Evolutionary conservation across 2,797 vertebrate genomes (phyloP).

Genomic region (Channallabes apus): DNA sequence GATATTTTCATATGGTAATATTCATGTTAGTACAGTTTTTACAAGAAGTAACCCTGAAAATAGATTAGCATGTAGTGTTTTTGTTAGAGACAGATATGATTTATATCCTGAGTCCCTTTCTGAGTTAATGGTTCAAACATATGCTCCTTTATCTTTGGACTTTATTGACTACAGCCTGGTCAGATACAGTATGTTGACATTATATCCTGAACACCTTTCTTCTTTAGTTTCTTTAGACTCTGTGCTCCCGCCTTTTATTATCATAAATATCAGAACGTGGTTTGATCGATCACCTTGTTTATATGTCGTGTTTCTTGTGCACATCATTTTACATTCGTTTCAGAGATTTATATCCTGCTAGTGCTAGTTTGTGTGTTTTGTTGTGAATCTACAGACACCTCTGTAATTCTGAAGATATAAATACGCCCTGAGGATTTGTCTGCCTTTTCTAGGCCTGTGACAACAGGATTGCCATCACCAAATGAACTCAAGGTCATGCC

Average conservation of each 20-base stretch:
- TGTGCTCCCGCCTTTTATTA: constrained; percentile 5
- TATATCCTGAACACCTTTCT: constrained; percentile 6
- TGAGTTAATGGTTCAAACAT: background rate
- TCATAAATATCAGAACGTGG: constrained; percentile 13
- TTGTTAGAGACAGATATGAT: background rate
- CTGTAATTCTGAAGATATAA: constrained; percentile 56
- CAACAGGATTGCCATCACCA: constrained; percentile 15
- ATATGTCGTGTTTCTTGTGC: background rate
- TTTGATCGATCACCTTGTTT: constrained; percentile 23
- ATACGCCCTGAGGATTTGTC: constrained; percentile 41
- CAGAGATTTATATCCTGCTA: constrained; percentile 52
- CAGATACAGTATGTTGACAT: constrained; percentile 12
- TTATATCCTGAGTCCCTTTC: background rate
- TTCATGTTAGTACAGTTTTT: constrained; percentile 6
- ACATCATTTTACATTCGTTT: constrained; percentile 25
- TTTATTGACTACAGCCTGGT: background rate
- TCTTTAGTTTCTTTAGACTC: background rate
- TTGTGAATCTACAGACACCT: constrained; percentile 44
- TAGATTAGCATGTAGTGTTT: background rate
- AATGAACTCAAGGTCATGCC: constrained; percentile 37
- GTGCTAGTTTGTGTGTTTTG: constrained; percentile 31
- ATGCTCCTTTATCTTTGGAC: background rate
- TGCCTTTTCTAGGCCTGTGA: constrained; percentile 35
- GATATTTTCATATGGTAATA: background rate
- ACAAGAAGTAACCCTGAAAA: constrained; percentile 7